A percentile compares a stretch with the other conserved stretches of the same genome.
Evolutionary conservation across 1,140 invertebrate species (phyloP).

Genomic region (Eciton burchellii): DNA sequence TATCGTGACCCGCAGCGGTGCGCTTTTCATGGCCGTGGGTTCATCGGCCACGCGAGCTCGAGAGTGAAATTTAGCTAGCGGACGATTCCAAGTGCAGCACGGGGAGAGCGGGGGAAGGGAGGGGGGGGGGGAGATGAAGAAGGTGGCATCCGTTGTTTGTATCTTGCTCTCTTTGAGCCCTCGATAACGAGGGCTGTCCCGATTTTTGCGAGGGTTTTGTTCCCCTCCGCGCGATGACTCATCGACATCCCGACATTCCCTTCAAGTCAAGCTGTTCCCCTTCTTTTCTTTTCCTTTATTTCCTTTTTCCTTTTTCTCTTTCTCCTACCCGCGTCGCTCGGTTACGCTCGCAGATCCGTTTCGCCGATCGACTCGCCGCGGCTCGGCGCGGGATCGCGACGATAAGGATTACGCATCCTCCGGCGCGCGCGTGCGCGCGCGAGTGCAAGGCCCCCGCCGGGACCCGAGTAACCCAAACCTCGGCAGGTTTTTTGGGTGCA

Average conservation of each 20-base stretch:
- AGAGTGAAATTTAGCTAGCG: slow-evolving; percentile 30
- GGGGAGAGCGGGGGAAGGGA: background rate
- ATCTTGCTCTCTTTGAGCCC: background rate
- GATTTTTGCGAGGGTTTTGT: background rate
- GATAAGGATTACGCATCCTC: slow-evolving; percentile 40
- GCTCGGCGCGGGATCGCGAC: background rate
- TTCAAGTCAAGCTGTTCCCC: no score
- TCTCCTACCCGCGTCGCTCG: no score
- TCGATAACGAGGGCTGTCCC: background rate
- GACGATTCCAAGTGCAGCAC: slow-evolving; percentile 2
- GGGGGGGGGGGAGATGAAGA: background rate
- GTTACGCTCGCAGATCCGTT: background rate
- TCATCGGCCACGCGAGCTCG: slow-evolving; percentile 30
- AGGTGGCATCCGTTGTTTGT: background rate
- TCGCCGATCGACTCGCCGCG: no score
- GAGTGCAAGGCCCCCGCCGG: slow-evolving; percentile 10
- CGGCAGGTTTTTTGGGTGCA: slow-evolving; percentile 68
- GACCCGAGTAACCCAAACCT: slow-evolving; percentile 68
- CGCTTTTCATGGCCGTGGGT: slow-evolving; percentile 25
- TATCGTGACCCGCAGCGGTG: background rate
- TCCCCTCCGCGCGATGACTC: no score
- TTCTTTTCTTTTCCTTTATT: no score
- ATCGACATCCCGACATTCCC: no score
- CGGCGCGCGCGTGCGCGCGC: slow-evolving; percentile 3
- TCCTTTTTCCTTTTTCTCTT: no score